These are phyloP conservation scores for Myrmecobius fasciatus DNA, from an alignment of 2,113 vertebrate genomes.

Conservation along the genomic window DNA sequence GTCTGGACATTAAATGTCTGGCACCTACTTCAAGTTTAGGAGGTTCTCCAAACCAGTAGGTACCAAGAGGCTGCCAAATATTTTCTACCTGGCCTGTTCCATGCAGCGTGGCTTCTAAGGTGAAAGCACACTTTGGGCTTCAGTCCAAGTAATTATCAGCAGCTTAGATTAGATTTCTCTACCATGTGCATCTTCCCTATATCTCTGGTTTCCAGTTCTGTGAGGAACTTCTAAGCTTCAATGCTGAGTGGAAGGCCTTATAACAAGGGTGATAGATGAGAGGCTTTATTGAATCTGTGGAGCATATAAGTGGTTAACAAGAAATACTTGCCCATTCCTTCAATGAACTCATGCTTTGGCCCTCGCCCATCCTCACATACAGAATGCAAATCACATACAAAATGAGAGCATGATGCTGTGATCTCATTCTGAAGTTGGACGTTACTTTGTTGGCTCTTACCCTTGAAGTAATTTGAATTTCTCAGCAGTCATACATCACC, in stretches of 20 bases:
- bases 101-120: slow-evolving; percentile 50
- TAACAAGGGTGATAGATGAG: background rate
- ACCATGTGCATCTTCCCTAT: background rate
- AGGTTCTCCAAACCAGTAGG: slow-evolving; percentile 68
- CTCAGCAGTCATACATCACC: slow-evolving; percentile 54
- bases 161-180: background rate
- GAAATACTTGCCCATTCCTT: slow-evolving; percentile 38
- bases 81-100: slow-evolving; percentile 45
- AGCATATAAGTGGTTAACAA: slow-evolving; percentile 59
- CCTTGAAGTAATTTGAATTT: slow-evolving; percentile 72
- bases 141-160: slow-evolving; percentile 31
- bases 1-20: background rate
- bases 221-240: background rate
- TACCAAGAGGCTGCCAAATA: slow-evolving; percentile 64
- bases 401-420: slow-evolving; percentile 53
- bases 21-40: slow-evolving; percentile 26
- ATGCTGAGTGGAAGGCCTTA: background rate
- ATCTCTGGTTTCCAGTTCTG: background rate
- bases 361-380: slow-evolving; percentile 43
- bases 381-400: slow-evolving; percentile 69
- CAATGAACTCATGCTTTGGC: slow-evolving; percentile 69
- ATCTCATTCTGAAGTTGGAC: slow-evolving; percentile 75
- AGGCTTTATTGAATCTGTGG: slow-evolving; percentile 1
- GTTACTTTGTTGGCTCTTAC: slow-evolving; percentile 60
- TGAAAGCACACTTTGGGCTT: slow-evolving; percentile 31